A percentile compares a stretch with the other conserved stretches of the same genome.
phyloP scores from a whole-genome alignment of 2,113 vertebrate genomes.

The Oreochromis tanganicae region DNA sequence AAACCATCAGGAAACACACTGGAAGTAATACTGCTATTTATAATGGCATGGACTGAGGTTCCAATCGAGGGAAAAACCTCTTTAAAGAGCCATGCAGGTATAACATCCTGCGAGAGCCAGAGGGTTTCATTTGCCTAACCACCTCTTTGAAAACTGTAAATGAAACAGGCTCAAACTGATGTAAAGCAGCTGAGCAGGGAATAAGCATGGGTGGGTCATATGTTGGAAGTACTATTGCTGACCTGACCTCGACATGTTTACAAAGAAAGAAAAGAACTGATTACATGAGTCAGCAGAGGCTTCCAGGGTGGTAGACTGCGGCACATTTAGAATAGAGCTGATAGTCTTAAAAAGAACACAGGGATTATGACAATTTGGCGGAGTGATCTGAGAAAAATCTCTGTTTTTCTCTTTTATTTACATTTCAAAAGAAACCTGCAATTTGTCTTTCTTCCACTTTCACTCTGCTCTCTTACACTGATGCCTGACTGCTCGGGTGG shows the following conservation, averaged over 20 bases:
- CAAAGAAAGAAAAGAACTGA: background rate
- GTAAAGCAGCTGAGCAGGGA: background rate
- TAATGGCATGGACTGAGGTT: background rate
- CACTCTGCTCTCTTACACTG: background rate
- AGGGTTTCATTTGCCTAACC: background rate
- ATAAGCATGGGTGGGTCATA: background rate
- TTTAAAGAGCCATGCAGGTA: background rate
- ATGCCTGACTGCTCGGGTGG: fast-evolving
- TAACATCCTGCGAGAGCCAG: background rate
- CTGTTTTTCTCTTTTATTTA: background rate
- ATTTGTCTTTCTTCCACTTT: background rate
- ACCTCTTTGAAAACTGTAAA: background rate
- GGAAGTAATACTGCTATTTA: background rate
- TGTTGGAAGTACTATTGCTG: background rate
- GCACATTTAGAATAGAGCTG: background rate
- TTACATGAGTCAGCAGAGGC: background rate
- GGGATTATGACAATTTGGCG: background rate
- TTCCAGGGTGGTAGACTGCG: background rate
- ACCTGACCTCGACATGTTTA: background rate
- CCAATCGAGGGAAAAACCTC: background rate
- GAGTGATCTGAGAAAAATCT: background rate
- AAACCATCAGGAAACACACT: background rate
- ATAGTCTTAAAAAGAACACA: background rate
- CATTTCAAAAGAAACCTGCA: background rate
- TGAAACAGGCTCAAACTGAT: background rate